Evolutionary conservation across 2,797 vertebrate genomes (phyloP).

Genomic region (Naso thynnoides): DNA sequence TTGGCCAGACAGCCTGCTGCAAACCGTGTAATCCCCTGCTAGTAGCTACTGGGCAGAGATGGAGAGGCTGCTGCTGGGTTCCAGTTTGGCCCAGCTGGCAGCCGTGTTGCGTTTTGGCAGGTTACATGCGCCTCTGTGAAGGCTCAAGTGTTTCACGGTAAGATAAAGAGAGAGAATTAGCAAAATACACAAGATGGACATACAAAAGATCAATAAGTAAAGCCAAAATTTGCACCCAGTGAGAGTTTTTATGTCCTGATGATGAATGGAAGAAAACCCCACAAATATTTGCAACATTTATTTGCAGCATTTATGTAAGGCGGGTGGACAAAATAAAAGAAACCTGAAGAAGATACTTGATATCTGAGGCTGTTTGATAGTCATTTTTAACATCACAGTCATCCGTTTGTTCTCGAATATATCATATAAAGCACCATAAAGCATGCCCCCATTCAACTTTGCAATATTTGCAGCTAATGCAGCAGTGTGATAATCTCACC

Average conservation of each 20-base stretch:
- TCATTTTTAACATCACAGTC: background rate
- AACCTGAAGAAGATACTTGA: background rate
- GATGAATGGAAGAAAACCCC: background rate
- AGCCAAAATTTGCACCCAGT: background rate
- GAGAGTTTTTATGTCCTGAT: background rate
- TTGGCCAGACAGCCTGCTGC: slow-evolving; percentile 32
- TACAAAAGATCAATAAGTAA: background rate
- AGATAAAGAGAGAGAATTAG: slow-evolving; percentile 6
- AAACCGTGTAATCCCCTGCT: slow-evolving; percentile 49
- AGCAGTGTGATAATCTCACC: background rate
- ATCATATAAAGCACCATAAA: background rate
- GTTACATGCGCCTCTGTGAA: background rate
- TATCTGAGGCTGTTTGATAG: background rate
- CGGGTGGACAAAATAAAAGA: background rate
- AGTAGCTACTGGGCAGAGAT: slow-evolving; percentile 18
- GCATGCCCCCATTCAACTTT: slow-evolving; percentile 25
- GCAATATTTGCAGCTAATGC: slow-evolving; percentile 11
- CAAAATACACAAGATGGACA: background rate
- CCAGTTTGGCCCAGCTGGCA: slow-evolving; percentile 28
- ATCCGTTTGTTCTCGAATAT: background rate
- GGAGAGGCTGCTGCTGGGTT: slow-evolving; percentile 15
- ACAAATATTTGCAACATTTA: too few relatives aligned
- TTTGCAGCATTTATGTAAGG: background rate
- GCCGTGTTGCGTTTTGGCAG: slow-evolving; percentile 15
- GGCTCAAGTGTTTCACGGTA: slow-evolving; percentile 4